These are phyloP conservation scores for Calameuta idolon DNA, from an alignment of 2,888 invertebrate species.

Conservation along the genomic window DNA sequence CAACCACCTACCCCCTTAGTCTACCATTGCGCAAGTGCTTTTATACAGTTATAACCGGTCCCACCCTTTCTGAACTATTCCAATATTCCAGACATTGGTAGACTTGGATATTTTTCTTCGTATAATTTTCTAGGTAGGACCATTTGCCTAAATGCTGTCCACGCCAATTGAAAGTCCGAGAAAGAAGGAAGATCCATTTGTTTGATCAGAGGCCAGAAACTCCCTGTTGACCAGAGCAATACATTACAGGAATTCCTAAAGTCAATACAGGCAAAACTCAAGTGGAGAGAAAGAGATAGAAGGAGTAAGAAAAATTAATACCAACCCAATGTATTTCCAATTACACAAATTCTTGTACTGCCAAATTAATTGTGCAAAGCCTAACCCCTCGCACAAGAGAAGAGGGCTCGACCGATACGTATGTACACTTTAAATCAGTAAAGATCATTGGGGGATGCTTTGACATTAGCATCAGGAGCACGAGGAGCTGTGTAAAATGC, in stretches of 20 bases:
- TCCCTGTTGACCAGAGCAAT: not conserved
- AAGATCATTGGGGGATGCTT: not conserved
- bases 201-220: not conserved
- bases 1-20: conserved; percentile 5
- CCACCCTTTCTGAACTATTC: not conserved
- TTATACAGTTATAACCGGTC: not conserved
- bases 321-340: not conserved
- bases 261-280: not conserved
- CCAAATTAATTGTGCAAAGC: not conserved
- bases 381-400: not conserved
- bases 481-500: not conserved
- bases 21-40: not conserved
- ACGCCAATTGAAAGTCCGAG: not conserved
- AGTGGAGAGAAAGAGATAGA: not conserved
- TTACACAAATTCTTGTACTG: not conserved
- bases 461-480: not conserved
- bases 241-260: not conserved
- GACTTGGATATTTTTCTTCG: not conserved
- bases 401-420: not conserved
- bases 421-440: not conserved
- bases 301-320: not conserved
- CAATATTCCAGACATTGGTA: not conserved
- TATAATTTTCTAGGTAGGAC: not conserved
- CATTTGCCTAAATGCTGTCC: not conserved
- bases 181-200: not conserved